A percentile compares a stretch with the other conserved stretches of the same genome.
These are phyloP conservation scores for Papilio elwesi DNA, from an alignment of 2,888 invertebrate genomes.

Conservation along the genomic window DNA sequence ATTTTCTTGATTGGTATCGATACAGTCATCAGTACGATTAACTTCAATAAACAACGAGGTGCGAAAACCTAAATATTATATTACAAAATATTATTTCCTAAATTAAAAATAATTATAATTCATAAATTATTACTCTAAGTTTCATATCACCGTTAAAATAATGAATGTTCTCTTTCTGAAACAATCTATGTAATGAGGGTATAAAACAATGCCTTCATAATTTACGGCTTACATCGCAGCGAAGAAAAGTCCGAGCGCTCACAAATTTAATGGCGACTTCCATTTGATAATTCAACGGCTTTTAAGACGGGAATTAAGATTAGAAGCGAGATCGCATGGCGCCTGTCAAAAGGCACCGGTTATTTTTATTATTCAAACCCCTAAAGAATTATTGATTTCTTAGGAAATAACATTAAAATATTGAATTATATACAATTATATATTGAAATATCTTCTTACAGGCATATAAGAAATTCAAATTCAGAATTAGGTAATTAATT, in stretches of 20 bases:
- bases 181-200: constrained; percentile 77
- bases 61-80: neutral
- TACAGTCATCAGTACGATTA: too few species aligned
- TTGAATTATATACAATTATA: too few species aligned
- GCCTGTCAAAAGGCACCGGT: constrained; percentile 41
- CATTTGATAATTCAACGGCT: constrained; percentile 63
- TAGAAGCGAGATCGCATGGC: constrained; percentile 58
- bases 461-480: too few species aligned
- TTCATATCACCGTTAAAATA: constrained; percentile 17
- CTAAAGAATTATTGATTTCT: too few species aligned
- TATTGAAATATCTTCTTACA: too few species aligned
- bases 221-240: constrained; percentile 63
- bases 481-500: too few species aligned
- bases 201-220: constrained; percentile 76
- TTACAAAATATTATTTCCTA: neutral
- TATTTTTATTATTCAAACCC: too few species aligned
- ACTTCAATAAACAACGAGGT: too few species aligned
- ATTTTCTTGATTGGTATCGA: too few species aligned
- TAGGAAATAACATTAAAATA: too few species aligned
- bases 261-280: constrained; percentile 55
- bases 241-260: constrained; percentile 61
- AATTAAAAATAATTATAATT: constrained; percentile 11
- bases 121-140: neutral
- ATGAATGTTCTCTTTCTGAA: constrained; percentile 61
- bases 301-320: constrained; percentile 69